A percentile compares a stretch with the other conserved stretches of the same genome.
phyloP scores from a whole-genome alignment of 2,888 invertebrate species.

The Malthinus seriepunctatus region DNA sequence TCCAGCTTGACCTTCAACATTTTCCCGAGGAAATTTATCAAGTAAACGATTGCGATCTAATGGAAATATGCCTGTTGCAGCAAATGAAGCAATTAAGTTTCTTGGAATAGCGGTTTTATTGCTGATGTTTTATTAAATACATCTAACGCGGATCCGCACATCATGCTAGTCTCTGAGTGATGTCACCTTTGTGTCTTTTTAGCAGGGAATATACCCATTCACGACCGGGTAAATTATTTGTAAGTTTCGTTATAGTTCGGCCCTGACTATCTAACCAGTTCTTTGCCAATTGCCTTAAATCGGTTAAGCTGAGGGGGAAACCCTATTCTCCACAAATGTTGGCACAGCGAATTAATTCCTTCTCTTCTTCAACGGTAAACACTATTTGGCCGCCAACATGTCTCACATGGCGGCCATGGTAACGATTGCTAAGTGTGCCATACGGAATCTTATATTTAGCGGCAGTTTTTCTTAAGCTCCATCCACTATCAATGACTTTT shows the following conservation, averaged over 20 bases:
- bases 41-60: background rate
- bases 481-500: conserved; percentile 7
- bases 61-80: background rate
- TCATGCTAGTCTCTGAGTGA: conserved; percentile 31
- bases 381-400: conserved; percentile 13
- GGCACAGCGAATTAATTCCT: conserved; percentile 13
- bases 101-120: background rate
- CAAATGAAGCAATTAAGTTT: background rate
- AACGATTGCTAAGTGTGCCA: conserved; percentile 9
- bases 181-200: conserved; percentile 1
- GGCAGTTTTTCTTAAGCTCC: conserved; percentile 2
- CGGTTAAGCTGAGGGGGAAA: conserved; percentile 13
- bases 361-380: conserved; percentile 18
- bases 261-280: conserved; percentile 17
- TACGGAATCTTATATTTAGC: conserved; percentile 11
- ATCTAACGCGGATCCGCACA: conserved; percentile 29
- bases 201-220: conserved; percentile 11
- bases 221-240: too few species aligned
- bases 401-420: too few species aligned
- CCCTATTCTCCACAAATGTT: conserved; percentile 21
- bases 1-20: background rate
- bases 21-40: background rate
- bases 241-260: conserved; percentile 5
- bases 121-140: conserved; percentile 11
- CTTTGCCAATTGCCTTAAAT: conserved; percentile 17